phyloP scores from a whole-genome alignment of 2,888 invertebrate species.

The Xanthorhoe spadicearia region DNA sequence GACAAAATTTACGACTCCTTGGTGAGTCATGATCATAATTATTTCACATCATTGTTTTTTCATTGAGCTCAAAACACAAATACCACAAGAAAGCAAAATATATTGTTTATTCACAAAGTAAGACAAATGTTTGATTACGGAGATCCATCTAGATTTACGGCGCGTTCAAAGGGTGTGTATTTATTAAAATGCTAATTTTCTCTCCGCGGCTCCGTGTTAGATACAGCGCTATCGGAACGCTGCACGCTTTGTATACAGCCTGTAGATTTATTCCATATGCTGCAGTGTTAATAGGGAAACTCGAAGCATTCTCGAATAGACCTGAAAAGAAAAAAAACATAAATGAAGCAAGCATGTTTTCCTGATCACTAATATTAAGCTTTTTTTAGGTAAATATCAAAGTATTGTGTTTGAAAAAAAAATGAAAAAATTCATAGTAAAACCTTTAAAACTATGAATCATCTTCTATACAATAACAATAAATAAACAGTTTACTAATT shows the following conservation, averaged over 20 bases:
- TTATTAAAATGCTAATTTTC: slow-evolving; percentile 85
- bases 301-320: slow-evolving; percentile 45
- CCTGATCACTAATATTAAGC: no score
- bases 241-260: slow-evolving; percentile 82
- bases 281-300: slow-evolving; percentile 56
- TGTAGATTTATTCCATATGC: slow-evolving; percentile 82
- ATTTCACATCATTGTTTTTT: no score
- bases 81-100: slow-evolving; percentile 19
- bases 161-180: slow-evolving; percentile 83
- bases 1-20: no score
- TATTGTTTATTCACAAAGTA: slow-evolving; percentile 63
- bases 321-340: neutral
- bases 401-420: no score
- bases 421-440: no score
- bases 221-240: slow-evolving; percentile 76
- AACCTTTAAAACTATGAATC: no score
- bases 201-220: slow-evolving; percentile 73
- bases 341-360: no score
- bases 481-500: no score
- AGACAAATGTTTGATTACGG: slow-evolving; percentile 83
- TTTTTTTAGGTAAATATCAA: no score
- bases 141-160: slow-evolving; percentile 80
- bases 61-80: no score
- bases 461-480: no score
- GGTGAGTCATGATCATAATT: no score